Evolutionary conservation across 2,888 invertebrate species (phyloP), one percentile per base, ranked within the genome.

Genomic region (Artemia sp.): DNA sequence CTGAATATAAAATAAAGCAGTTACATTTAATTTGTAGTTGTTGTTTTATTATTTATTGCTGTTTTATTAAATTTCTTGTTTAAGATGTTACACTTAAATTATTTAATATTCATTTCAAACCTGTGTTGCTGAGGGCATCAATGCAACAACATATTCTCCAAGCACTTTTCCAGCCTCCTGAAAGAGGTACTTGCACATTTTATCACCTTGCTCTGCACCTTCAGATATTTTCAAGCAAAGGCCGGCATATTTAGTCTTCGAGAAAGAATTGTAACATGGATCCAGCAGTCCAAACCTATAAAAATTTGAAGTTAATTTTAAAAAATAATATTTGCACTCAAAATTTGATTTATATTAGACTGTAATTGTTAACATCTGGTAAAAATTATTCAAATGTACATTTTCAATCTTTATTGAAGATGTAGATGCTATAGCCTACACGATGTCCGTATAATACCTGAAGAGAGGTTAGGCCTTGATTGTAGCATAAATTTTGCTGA

Each of bases 211-310:
- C 70, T 82, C 82, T 0, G 89, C 88, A 71, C 85, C 83, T 69
- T 81, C 79, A 0, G 91, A 84, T 8, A 96, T 77, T 74, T 85
- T 85, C 73, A 84, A 83, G 74, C 90, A 88, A 58, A 92, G 77
- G 69, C 85, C 84, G 76, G 86, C 87, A 75, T 88, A 88, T 72
- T 83, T 82, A 0, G 89, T 83, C 77, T 97, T 97, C 74, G 90
- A 85, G 77, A 94, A 95, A 71, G 88, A 66, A 14, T 83, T 83
- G 76, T 91, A 90, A 67, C 90, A 84, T 75, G 88, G 85, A 0
- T 86, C 83, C 52, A 92, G 78, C 72, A 95, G 75, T 53, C 78
- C 82, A 73, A 77, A 76, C 70, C 78, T 78, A 71, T 19, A 66
- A 70, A 70, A 52, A 38, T 38, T 38, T 38, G 38, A 38, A 38